Conservation (phyloP, 2,113 vertebrate genomes). For the Trichechus manatus region DNA sequence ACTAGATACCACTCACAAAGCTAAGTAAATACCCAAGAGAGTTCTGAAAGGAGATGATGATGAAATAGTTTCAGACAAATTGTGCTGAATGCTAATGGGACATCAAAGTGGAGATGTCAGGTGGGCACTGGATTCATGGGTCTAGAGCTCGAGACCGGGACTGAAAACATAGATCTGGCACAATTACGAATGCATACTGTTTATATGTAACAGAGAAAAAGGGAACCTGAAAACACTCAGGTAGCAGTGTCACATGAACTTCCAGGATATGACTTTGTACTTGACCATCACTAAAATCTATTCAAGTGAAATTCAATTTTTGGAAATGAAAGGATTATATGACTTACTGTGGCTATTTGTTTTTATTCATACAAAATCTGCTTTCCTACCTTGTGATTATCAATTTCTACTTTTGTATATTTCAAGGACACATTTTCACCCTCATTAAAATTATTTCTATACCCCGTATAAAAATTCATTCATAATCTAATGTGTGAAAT, state of each 20-base stretch:
- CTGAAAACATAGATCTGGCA: not conserved
- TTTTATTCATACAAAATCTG: not conserved
- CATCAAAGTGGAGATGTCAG: not conserved
- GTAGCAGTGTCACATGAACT: not conserved
- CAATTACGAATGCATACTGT: not conserved
- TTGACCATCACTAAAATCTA: conserved; percentile 32
- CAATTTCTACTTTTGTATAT: conserved; percentile 12
- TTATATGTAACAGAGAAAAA: not conserved
- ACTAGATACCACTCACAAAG: not conserved
- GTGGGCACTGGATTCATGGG: not conserved
- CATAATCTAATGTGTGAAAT: not conserved
- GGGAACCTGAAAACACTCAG: not conserved
- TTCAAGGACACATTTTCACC: not conserved
- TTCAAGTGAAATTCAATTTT: not conserved
- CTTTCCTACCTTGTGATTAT: not conserved
- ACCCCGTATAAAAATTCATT: not conserved
- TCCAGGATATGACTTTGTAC: not conserved
- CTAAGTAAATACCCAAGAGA: not conserved
- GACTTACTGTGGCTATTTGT: not conserved
- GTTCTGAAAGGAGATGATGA: not conserved
- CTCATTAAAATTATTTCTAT: conserved; percentile 49
- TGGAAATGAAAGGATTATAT: not conserved
- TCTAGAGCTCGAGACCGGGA: not conserved
- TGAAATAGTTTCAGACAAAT: not conserved
- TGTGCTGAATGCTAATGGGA: not conserved